Conservation (phyloP, 2,888 invertebrate species). For the Nomada flava region DNA sequence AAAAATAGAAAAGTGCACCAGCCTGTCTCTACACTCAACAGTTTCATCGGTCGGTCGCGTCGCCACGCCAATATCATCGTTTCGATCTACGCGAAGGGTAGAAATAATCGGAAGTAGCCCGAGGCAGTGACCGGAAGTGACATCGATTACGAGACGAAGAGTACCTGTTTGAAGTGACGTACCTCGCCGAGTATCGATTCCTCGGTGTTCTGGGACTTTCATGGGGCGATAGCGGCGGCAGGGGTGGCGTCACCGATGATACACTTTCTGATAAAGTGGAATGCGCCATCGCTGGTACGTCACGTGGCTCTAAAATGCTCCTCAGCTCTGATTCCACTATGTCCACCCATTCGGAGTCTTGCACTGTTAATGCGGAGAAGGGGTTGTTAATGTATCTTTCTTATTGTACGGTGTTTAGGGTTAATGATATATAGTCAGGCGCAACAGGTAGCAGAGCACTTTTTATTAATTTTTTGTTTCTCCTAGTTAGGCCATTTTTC, state of each 20-base stretch:
- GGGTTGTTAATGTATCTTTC: neutral
- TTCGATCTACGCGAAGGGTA: conserved; percentile 48
- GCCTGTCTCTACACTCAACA: conserved; percentile 36
- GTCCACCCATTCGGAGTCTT: conserved; percentile 92
- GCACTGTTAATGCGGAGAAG: conserved; percentile 79
- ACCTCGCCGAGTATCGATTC: conserved; percentile 82
- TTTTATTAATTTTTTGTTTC: neutral
- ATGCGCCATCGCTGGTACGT: conserved; percentile 88
- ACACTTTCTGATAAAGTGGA: conserved; percentile 89
- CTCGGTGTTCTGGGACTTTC: conserved; percentile 83
- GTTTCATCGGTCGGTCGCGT: conserved; percentile 26
- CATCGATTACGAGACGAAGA: conserved; percentile 61
- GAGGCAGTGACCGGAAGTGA: conserved; percentile 68
- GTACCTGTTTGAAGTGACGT: conserved; percentile 66
- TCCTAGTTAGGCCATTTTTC: neutral
- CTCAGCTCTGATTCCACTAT: conserved; percentile 92
- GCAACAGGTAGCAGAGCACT: neutral
- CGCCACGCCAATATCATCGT: conserved; percentile 49
- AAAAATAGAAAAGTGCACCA: conserved; percentile 1
- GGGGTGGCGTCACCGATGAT: conserved; percentile 91
- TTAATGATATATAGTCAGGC: no score
- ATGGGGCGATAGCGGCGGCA: conserved; percentile 91
- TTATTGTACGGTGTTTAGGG: neutral
- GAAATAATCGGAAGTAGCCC: conserved; percentile 62
- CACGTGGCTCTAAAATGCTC: conserved; percentile 90